phyloP scores from a whole-genome alignment of 2,113 vertebrate species.

The Telmatochromis bifrenatus region DNA sequence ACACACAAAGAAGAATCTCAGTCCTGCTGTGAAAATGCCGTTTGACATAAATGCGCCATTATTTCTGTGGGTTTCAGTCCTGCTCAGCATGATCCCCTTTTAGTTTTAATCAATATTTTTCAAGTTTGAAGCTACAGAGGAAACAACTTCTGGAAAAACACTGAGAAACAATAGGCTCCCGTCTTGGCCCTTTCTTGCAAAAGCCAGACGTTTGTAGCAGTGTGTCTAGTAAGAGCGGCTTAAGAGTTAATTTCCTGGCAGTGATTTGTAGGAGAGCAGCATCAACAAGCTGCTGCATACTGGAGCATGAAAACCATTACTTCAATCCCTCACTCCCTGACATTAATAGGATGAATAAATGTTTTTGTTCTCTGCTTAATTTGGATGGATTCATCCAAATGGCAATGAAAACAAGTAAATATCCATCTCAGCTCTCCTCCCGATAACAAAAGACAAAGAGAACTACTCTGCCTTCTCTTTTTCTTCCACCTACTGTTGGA shows the following conservation, averaged over 20 bases:
- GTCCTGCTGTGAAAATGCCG: background rate
- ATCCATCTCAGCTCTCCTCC: conserved; percentile 39
- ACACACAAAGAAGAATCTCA: background rate
- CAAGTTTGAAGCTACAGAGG: background rate
- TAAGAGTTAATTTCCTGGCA: conserved; percentile 65
- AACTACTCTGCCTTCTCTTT: conserved; percentile 23
- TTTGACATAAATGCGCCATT: background rate
- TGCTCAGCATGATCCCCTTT: background rate
- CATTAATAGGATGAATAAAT: conserved; percentile 71
- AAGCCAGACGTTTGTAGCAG: conserved; percentile 34
- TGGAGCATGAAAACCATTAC: conserved; percentile 59
- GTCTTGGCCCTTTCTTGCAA: background rate
- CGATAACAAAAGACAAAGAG: conserved; percentile 40
- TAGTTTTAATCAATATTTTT: conserved; percentile 33
- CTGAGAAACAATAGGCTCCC: conserved; percentile 12
- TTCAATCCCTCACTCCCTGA: conserved; percentile 63
- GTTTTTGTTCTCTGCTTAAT: conserved; percentile 64
- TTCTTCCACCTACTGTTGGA: conserved; percentile 29
- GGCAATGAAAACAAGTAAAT: conserved; percentile 60
- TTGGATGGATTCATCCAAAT: conserved; percentile 67
- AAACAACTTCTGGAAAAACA: conserved; percentile 20
- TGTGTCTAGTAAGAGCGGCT: conserved; percentile 28
- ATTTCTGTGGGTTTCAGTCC: background rate
- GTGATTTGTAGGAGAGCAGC: conserved; percentile 52
- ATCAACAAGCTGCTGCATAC: conserved; percentile 53